Conservation (phyloP, 92 coral and sea anemone species). For the Epizoanthus fatuus region DNA sequence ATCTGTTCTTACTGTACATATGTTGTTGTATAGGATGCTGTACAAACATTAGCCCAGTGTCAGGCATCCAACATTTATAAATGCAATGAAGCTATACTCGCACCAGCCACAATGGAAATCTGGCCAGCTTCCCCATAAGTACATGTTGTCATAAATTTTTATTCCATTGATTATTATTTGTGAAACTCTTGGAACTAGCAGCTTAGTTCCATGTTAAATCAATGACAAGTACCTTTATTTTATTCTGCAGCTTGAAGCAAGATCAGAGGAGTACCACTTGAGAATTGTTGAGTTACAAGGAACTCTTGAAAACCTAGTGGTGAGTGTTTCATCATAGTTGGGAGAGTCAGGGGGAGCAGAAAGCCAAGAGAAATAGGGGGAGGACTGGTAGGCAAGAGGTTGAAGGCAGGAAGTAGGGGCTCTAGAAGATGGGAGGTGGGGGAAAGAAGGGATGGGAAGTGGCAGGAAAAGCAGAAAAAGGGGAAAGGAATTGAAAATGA, state of each 20-base stretch:
- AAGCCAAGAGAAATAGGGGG: background rate
- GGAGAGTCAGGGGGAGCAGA: background rate
- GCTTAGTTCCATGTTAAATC: too few relatives aligned
- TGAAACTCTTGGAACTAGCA: too few relatives aligned
- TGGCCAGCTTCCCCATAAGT: too few relatives aligned
- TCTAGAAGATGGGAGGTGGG: background rate
- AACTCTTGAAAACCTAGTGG: constrained; percentile 95
- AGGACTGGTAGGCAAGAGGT: background rate
- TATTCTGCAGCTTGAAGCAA: constrained; percentile 77
- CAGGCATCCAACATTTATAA: too few relatives aligned
- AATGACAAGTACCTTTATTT: too few relatives aligned
- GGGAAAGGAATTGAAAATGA: background rate
- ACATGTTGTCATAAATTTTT: too few relatives aligned
- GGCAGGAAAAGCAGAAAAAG: constrained; percentile 39
- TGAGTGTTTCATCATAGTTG: constrained; percentile 32
- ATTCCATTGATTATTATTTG: too few relatives aligned
- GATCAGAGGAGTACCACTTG: constrained; percentile 88
- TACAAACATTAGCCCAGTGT: too few relatives aligned
- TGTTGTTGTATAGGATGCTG: too few relatives aligned
- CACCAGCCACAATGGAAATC: too few relatives aligned
- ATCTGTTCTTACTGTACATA: too few relatives aligned
- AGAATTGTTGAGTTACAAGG: constrained; percentile 93
- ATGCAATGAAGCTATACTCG: too few relatives aligned
- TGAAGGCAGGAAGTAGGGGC: background rate
- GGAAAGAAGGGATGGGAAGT: background rate